Conservation (phyloP, 2,797 vertebrate genomes). For the Emys orbicularis region DNA sequence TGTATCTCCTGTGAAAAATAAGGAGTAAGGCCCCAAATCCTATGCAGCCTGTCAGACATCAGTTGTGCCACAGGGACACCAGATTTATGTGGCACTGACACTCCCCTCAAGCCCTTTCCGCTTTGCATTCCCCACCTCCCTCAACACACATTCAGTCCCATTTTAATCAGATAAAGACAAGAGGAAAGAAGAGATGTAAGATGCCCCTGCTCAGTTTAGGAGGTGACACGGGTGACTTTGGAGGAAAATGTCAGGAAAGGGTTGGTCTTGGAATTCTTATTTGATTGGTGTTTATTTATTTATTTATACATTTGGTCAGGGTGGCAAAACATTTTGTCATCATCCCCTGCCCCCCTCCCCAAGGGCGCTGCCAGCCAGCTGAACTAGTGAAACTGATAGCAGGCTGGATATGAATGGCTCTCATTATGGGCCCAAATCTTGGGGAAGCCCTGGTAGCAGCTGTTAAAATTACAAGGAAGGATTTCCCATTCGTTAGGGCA, state of each 20-base stretch:
- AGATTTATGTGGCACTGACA: background rate
- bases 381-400: background rate
- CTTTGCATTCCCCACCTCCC: background rate
- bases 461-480: background rate
- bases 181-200: slow-evolving; percentile 4
- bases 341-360: background rate
- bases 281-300: background rate
- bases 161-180: slow-evolving; percentile 3
- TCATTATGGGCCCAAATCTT: background rate
- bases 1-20: background rate
- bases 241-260: background rate
- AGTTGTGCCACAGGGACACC: background rate
- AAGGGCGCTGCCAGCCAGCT: background rate
- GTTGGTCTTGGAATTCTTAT: fast-evolving
- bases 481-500: background rate
- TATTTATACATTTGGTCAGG: background rate
- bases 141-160: background rate
- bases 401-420: background rate
- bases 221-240: background rate
- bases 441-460: background rate
- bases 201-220: background rate
- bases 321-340: background rate
- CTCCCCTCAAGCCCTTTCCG: background rate
- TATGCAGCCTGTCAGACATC: background rate
- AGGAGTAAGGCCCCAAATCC: background rate